Evolutionary conservation across 2,797 vertebrate species (phyloP), one percentile per base, ranked within the genome.

Genomic region (Mus spretus): DNA sequence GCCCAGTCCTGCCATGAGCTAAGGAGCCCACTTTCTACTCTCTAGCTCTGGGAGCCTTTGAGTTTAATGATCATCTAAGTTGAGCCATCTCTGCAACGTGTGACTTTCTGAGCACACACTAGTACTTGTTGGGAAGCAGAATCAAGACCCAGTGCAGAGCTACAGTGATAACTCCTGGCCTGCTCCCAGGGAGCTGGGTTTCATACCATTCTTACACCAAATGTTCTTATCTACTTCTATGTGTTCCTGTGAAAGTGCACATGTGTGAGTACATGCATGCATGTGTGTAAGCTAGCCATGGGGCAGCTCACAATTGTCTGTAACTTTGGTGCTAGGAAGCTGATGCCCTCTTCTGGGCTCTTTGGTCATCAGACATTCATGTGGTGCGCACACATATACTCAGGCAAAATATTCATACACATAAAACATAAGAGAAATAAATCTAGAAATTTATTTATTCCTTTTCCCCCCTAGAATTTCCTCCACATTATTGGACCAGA

Each of bases 21-120:
- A 77, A 95, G n/a, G 90, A 70, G 67, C 53, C 50, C 74, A 80
- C 19, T 82, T 47, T 70, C 17, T 92, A 81, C 28, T 50, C 53
- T 86, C 78, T 15, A 86, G 59, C 19, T 94, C 93, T 90, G 47
- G 34, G 57, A 83, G 75, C 89, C 93, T 88, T 47, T 61, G 70
- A 95, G 87, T 65, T 82, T 67, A 65, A 44, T 72, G 88, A 90
- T 67, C 26, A 80, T 10, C 12, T 72, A 44, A 90, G 50, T 63
- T 28, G 55, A 88, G 40, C 95, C 74, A 92, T 80, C 65, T 63
- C 63, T 93, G 63, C 88, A 96, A 70, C 37, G 24, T 15, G 50
- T 34, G 59, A 14, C 11, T 61, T 74, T 53, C 75, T 65, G 57
- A 93, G 19, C 72, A 85, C 34, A 28, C 37, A 79, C 47, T 57